Evolutionary conservation across 2,888 invertebrate species (phyloP).

Genomic region (Eristalis arbustorum): DNA sequence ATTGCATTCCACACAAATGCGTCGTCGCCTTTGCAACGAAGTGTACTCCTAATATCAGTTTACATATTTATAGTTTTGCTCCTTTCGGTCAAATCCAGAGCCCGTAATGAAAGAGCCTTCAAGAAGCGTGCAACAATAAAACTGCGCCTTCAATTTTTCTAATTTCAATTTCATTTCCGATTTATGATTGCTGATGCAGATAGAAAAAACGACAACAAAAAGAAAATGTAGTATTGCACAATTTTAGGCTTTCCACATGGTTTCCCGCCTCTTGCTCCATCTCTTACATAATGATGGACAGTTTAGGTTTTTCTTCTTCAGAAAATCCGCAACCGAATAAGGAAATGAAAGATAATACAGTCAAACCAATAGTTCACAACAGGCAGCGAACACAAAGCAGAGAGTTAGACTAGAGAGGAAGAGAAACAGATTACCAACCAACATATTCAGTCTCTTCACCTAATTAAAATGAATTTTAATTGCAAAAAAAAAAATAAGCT

Average conservation of each 20-base stretch:
- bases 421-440: conserved; percentile 8
- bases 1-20: no score
- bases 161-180: neutral
- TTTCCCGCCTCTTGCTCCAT: neutral
- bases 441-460: conserved; percentile 42
- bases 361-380: conserved; percentile 1
- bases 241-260: neutral
- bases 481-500: conserved; percentile 11
- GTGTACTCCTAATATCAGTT: no score
- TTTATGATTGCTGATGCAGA: neutral
- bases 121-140: no score
- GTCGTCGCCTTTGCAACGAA: no score
- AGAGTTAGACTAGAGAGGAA: neutral
- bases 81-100: no score
- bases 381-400: no score
- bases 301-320: neutral
- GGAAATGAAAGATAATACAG: neutral
- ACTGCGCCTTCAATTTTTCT: no score
- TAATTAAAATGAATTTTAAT: conserved; percentile 36
- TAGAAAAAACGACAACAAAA: neutral
- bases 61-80: no score
- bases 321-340: conserved; percentile 19
- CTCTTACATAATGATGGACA: neutral
- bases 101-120: no score
- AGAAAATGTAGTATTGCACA: neutral